Conservation (phyloP, 1,140 invertebrate genomes). For the Cydia strobilella region DNA sequence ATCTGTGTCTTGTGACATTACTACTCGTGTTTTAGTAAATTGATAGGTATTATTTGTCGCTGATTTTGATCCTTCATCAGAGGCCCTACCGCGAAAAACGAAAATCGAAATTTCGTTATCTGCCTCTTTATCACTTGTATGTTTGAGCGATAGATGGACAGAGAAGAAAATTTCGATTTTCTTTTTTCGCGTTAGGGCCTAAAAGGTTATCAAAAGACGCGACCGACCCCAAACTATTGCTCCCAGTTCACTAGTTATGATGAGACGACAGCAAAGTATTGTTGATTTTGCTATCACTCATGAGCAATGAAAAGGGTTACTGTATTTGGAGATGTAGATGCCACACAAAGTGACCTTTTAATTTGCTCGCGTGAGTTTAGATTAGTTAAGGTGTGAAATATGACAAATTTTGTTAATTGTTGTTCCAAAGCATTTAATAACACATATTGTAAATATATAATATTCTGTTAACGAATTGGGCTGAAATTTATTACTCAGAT, state of each 20-base stretch:
- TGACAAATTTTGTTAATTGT: constrained; percentile 39
- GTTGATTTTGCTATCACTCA: background rate
- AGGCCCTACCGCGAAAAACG: background rate
- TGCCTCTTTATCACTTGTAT: no score
- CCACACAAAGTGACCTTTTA: background rate
- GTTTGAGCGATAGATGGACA: no score
- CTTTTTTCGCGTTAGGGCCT: background rate
- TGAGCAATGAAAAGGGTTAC: background rate
- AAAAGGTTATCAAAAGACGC: no score
- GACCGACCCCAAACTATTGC: background rate
- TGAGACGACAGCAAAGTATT: constrained; percentile 9
- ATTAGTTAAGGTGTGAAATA: constrained; percentile 25
- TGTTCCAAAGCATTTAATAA: constrained; percentile 59
- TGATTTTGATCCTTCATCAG: background rate
- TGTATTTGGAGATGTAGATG: background rate
- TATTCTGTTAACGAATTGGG: constrained; percentile 19
- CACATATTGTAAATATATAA: constrained; percentile 22
- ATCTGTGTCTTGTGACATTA: background rate
- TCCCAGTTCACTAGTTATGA: background rate
- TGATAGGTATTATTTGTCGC: background rate
- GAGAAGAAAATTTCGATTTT: no score
- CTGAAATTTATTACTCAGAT: background rate
- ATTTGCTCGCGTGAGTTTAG: background rate
- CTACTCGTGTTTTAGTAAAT: background rate
- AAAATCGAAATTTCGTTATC: no score